Base-by-base conservation (phyloP, 2,113 vertebrate genomes). In the Sapayoa aenigma region DNA sequence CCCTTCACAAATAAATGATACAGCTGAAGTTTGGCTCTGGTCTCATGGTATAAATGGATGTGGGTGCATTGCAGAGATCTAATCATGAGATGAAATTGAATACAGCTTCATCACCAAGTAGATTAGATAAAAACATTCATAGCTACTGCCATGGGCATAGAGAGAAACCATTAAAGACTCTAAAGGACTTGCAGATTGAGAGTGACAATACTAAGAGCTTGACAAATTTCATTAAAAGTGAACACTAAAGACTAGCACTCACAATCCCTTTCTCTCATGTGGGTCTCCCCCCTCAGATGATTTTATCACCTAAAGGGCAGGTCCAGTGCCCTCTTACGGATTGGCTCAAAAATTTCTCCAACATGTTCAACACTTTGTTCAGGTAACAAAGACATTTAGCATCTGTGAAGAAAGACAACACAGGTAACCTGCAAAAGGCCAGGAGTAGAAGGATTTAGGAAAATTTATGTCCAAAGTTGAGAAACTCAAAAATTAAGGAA, bases 121-220 rank as follows among this genome's bases (percentile, higher is more conserved):
- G 87, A 88, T 91, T 84, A 96, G 82, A 92, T 94, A 44, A 77
- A 94, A 93, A 86, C 84, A 86, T 78, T 90, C 82, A 81, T 53
- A 93, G 65, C 44, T 92, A 58, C 79, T 72, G 92, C 92, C 41
- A 14, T 50, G 66, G 87, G 79, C 79, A 81, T 53, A 88, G 63
- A 82, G 71, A 96, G 84, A 96, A 95, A 89, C 30, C 65, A 84
- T 89, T 87, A 92, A 90, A 73, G 65, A 94, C 72, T 89, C 90
- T 58, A 84, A 93, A 92, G 83, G 30, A 89, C 88, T 86, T 72
- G 76, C 39, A 97, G 85, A 93, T 91, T 5, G 3, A 91, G 80
- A 93, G 52, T 35, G 68, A 65, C 0, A 12, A 90, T 90, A 92
- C 58, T 49, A 76, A 83, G 83, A 89, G 27, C 52, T 33, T 56